A percentile compares a stretch with the other conserved stretches of the same genome.
phyloP scores from a whole-genome alignment of 2,888 invertebrate species.

The Dexiosoma caninum region DNA sequence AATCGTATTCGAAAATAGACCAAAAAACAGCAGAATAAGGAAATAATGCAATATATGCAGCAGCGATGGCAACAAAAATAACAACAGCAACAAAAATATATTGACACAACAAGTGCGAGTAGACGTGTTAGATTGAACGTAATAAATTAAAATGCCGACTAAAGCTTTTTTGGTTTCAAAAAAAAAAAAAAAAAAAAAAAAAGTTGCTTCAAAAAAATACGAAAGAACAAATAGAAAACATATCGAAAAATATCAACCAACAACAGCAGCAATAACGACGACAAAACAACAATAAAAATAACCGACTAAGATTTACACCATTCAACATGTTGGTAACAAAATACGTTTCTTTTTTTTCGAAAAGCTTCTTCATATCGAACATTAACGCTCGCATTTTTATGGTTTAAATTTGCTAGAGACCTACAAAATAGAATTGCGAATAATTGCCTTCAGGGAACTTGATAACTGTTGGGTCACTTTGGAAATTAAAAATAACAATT shows the following conservation, averaged over 20 bases:
- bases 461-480: too few species aligned
- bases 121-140: constrained; percentile 76
- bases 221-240: constrained; percentile 66
- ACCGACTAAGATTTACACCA: constrained; percentile 42
- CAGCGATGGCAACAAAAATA: too few species aligned
- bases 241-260: constrained; percentile 38
- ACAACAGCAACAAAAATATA: constrained; percentile 47
- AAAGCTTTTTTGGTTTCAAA: constrained; percentile 63
- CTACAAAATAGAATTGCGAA: too few species aligned
- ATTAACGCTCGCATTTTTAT: constrained; percentile 40
- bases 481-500: too few species aligned
- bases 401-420: background rate
- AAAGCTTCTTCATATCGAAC: constrained; percentile 56
- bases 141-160: constrained; percentile 76
- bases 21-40: background rate
- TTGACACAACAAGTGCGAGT: constrained; percentile 74
- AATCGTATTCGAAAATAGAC: background rate
- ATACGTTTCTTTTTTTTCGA: constrained; percentile 37
- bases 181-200: background rate
- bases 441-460: too few species aligned
- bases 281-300: constrained; percentile 9
- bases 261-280: background rate
- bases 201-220: too few species aligned
- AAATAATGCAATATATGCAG: constrained; percentile 20
- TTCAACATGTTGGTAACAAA: constrained; percentile 43